Base-by-base conservation (phyloP, 1,140 invertebrate species). In the Doryteuthis pealeii region DNA sequence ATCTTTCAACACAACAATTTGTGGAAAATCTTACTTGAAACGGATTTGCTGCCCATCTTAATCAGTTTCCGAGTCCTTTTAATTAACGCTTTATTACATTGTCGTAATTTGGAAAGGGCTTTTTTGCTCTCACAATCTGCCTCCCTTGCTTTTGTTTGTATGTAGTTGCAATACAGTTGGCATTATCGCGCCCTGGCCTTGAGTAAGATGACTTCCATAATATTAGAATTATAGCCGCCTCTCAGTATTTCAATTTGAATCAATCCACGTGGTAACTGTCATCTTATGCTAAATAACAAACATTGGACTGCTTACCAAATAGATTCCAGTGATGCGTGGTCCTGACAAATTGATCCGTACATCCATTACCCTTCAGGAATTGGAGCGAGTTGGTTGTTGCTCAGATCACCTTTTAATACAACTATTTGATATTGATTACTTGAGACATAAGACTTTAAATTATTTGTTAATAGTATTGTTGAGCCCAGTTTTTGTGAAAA, bases 121-220 rank as follows among this genome's bases (percentile, higher is more conserved):
- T 43, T 87, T 91, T 80, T n/a, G n/a, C n/a, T 90, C 89, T 73
- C 90, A 91, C n/a, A 88, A 90, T 91, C 70, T 83, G 91, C 67
- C 81, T 91, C 15, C 91, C n/a, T n/a, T 91, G 89, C 90, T n/a
- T 49, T 74, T 89, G 22, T 90, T 91, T 77, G 86, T 91, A 30
- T 89, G 89, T 68, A 76, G n/a, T 89, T 14, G 89, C 90, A 28
- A 87, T 87, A 82, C 80, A 89, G 14, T 86, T 90, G 14, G 87
- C 89, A 10, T 78, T 89, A 54, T 84, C 89, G 14, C 84, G 85
- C n/a, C 89, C 90, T 45, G 85, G 87, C 68, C 78, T 86, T n/a
- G n/a, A n/a, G n/a, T 15, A 85, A 45, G 86, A 90, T 78, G n/a
- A n/a, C 79, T 88, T 65, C 89, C 89, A 14, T 82, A n/a, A n/a